These are phyloP conservation scores for Hapalemur alaotrensis DNA, from an alignment of 2,797 vertebrate species.

Conservation along the genomic window DNA sequence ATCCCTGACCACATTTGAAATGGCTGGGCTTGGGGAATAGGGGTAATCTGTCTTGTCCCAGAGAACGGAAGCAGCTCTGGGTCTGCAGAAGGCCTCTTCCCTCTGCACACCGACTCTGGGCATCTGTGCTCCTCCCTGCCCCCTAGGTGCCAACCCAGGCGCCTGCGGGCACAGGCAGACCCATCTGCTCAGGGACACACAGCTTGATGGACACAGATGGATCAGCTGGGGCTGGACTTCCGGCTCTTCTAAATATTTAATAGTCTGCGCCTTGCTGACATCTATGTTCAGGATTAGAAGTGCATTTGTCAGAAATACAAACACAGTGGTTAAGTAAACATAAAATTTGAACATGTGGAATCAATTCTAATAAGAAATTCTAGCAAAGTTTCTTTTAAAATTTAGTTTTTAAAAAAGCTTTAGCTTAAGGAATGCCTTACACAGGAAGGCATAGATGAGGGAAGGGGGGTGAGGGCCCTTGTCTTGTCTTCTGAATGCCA, in stretches of 20 bases:
- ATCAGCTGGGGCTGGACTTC: background rate
- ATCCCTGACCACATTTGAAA: background rate
- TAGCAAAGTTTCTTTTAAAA: background rate
- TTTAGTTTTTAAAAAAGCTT: background rate
- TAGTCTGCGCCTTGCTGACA: background rate
- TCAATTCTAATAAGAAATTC: background rate
- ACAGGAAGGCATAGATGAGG: background rate
- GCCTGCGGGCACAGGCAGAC: background rate
- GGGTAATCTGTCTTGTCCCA: background rate
- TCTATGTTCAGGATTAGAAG: background rate
- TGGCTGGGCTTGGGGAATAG: background rate
- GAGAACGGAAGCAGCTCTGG: background rate
- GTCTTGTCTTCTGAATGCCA: background rate
- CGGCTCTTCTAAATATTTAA: slow-evolving; percentile 61
- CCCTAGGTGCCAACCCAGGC: background rate
- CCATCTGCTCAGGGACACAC: slow-evolving; percentile 32
- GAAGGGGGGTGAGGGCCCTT: background rate
- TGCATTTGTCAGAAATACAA: slow-evolving; percentile 28
- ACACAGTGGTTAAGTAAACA: background rate
- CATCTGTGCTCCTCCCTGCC: background rate
- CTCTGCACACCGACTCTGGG: background rate
- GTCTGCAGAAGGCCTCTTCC: background rate
- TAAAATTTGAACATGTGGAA: background rate
- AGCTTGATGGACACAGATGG: background rate
- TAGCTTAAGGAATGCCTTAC: background rate